Base-by-base conservation (phyloP, 2,113 vertebrate genomes). In the Bambusicola thoracicus region DNA sequence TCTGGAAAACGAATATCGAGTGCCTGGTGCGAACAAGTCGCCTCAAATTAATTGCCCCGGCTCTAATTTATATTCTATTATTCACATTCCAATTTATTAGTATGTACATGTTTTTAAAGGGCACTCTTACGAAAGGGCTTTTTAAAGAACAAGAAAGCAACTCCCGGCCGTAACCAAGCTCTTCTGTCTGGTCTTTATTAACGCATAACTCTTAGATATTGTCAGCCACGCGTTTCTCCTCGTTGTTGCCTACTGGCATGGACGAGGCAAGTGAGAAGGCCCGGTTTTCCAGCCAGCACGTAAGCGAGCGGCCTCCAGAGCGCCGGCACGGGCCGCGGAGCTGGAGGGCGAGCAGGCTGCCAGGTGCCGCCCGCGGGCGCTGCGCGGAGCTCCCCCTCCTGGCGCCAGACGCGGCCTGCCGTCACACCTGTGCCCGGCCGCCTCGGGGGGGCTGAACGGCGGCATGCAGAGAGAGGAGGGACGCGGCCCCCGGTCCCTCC, bases 1-100 rank as follows among this genome's bases (percentile, higher is more conserved):
- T 85, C 32, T 25, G 72, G 73, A 93, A 93, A 85, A 41, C 46
- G 81, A 83, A 44, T 27, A 14, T 46, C 80, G 89, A 93, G 82
- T 2, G 5, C 49, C 43, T 87, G 11, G 55, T 59, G 51, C 21
- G 80, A 91, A 81, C 41, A 8, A 49, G 20, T 59, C 73, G 55
- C 44, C 46, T 59, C 46, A 85, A 93, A 76, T 55, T 80, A 87
- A 46, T 51, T 6, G 8, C 34, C 21, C 30, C 6, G 8, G 22
- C 38, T 80, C 82, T 79, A 34, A 58, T 38, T 67, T 59, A 36
- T 49, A 36, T 67, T 80, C 22, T 82, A 6, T 74, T 89, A 69
- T 75, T 70, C n/a, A 9, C 61, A 24, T 46, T 74, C 30, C 29
- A 73, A 29, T 83, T 67, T 85, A 82, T 82, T 69, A 73, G 32